A percentile compares a stretch with the other conserved stretches of the same genome.
Evolutionary conservation across 2,113 vertebrate species (phyloP).

Genomic region (Tupaia chinensis): DNA sequence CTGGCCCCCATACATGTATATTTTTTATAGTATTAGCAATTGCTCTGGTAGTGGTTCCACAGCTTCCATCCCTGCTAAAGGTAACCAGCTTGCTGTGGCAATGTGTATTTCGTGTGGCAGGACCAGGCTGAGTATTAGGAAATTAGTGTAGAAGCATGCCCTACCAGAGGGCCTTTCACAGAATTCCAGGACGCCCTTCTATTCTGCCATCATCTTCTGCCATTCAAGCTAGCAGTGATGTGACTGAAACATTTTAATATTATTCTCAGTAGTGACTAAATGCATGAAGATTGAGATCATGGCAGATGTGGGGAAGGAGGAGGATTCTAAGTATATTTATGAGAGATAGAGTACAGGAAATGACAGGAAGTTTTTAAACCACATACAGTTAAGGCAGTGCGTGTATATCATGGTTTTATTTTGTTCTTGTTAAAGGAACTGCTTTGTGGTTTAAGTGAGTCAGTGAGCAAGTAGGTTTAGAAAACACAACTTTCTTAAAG

Average conservation of each 20-base stretch:
- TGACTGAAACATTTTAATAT: conserved; percentile 12
- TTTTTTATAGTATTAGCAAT: neutral
- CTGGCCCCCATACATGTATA: neutral
- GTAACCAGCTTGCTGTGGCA: neutral
- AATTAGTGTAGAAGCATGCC: neutral
- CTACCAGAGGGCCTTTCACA: neutral
- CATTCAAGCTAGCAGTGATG: neutral
- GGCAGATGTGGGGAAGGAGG: conserved; percentile 35
- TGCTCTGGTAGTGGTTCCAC: neutral
- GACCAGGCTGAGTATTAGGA: neutral
- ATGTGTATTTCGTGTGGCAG: neutral
- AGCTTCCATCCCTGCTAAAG: neutral
- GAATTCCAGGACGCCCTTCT: neutral
- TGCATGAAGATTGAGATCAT: neutral
- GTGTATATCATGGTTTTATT: conserved; percentile 68
- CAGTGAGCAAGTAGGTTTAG: conserved; percentile 68
- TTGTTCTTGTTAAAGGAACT: conserved; percentile 77
- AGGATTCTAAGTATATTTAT: conserved; percentile 67
- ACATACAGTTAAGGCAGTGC: conserved; percentile 43
- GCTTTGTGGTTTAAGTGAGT: conserved; percentile 73
- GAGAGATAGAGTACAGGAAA: conserved; percentile 39
- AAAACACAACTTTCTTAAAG: conserved; percentile 70
- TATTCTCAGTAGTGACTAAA: conserved; percentile 49
- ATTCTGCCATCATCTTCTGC: neutral
- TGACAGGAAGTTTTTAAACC: conserved; percentile 72